Base-by-base conservation (phyloP, 1,140 invertebrate species). In the Stegodyphus dumicola region DNA sequence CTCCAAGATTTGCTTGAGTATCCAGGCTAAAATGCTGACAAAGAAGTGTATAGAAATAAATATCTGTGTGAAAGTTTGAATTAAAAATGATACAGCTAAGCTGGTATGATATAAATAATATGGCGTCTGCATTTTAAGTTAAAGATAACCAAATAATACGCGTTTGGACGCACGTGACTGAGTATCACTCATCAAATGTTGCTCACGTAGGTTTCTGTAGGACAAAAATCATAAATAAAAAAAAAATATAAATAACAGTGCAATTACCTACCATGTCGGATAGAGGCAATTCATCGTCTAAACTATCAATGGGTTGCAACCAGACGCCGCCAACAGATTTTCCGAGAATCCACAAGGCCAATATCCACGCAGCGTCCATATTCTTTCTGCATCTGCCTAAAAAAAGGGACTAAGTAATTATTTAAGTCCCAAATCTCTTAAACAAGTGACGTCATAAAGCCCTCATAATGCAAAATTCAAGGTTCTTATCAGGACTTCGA, bases 391-490 rank as follows among this genome's bases (percentile, higher is more conserved):
- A 13, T 18, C 11, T 49, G 18, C 33, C 7, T 18, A 7, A 18
- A 64, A 73, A 71, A 80, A 11, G 52, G 10, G n/a, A n/a, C 56
- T n/a, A 66, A 18, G 13, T 9, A 60, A 11, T 9, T 66, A 9
- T 11, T 83, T 15, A 10, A 18, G 70, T n/a, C 79, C 79, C 49
- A 83, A 74, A 74, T 65, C 70, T 83, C 60, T 83, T 75, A 73
- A 71, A 48, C 9, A 15, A 15, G 15, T 83, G 56, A 75, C 79
- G 79, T 83, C 79, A 74, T 15, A 51, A 18, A n/a, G 53, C 79
- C 79, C 79, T 71, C 71, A 83, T 83, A 64, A 83, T 83, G 74
- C 52, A 18, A 9, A 75, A 83, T 83, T 83, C 79, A 83, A 83
- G 79, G 79, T 75, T 83, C 79, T 83, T 83, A 83, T 83, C 79